Evolutionary conservation across 30 jellyfish, hydroid and myxozoan species (phyloP), one percentile per base, ranked within the genome.

Genomic region (Aurelia sp.): DNA sequence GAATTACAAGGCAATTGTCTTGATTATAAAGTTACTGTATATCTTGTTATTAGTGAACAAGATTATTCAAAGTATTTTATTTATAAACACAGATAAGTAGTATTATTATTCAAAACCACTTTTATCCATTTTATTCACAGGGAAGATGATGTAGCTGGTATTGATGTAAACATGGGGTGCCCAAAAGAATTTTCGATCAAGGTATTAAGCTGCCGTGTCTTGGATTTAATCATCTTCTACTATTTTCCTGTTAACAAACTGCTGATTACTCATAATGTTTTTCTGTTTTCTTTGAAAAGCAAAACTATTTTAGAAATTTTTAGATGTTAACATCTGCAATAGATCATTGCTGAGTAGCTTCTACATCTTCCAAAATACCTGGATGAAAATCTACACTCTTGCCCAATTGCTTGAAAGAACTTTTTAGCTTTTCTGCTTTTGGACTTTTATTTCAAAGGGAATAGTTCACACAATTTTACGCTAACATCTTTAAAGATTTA

Each of bases 121-220:
- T 59, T 4, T 6, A 18, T 59, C 33, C 13, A 6, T 18, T 13
- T 59, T 11, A 3, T 59, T 59, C 31, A 8, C 82, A 96, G 99
- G 22, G 99, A 96, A 63, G 47, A 96, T 30, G 99, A 96, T 78
- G 97, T 96, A 31, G 96, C 97, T 64, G 99, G 97, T 10, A 78
- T 96, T 65, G 99, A 96, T 76, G 79, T 96, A 9, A 96, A 96
- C 80, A 96, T 96, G 99, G 99, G 99, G 9, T 96, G 99, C 80
- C 99, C 99, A 15, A 96, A 96, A 78, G 97, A 96, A 50, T 96
- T 96, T 68, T 96, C 99, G 31, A 91, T 96, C 74, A 87, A 95
- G 92, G 99, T 95, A 59, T 5, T 18, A 21, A 17, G 2, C 21
- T 69, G 48, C 35, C 6, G 2, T 44, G 55, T 44, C 55, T 44